A percentile compares a stretch with the other conserved stretches of the same genome.
Conservation (phyloP, 92 coral and sea anemone genomes). For the Palythoa grandiflora region DNA sequence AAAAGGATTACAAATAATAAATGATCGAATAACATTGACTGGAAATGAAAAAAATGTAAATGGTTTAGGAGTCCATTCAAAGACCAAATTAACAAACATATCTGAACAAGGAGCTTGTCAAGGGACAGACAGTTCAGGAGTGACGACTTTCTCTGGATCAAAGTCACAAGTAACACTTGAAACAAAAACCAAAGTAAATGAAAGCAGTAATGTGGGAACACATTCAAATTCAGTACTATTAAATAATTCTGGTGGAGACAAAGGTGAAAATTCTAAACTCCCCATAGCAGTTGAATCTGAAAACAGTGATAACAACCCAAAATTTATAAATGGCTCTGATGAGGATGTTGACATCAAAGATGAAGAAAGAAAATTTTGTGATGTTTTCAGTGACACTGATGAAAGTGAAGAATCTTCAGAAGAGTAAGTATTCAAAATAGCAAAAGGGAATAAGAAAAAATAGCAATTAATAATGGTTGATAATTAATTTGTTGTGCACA, state of each 20-base stretch:
- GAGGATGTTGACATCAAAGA: constrained; percentile 23
- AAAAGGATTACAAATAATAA: constrained; percentile 9
- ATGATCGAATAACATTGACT: neutral
- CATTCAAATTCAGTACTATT: neutral
- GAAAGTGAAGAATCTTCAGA: constrained; percentile 78
- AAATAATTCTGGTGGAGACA: neutral
- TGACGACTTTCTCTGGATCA: neutral
- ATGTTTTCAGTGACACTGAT: constrained; percentile 89
- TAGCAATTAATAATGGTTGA: no score
- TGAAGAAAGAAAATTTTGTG: constrained; percentile 82
- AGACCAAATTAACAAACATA: neutral
- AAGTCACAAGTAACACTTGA: neutral
- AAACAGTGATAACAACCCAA: neutral
- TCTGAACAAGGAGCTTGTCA: neutral
- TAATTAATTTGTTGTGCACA: no score
- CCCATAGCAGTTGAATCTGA: neutral
- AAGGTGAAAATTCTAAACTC: neutral
- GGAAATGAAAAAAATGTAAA: neutral
- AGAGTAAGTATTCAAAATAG: constrained; percentile 49
- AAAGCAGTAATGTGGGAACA: neutral
- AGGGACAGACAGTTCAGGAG: neutral
- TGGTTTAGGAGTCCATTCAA: neutral
- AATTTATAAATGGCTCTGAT: neutral
- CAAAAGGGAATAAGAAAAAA: neutral
- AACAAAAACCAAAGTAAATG: neutral